Evolutionary conservation across 2,797 vertebrate genomes (phyloP), one percentile per base, ranked within the genome.

Genomic region (Synanceia verrucosa): DNA sequence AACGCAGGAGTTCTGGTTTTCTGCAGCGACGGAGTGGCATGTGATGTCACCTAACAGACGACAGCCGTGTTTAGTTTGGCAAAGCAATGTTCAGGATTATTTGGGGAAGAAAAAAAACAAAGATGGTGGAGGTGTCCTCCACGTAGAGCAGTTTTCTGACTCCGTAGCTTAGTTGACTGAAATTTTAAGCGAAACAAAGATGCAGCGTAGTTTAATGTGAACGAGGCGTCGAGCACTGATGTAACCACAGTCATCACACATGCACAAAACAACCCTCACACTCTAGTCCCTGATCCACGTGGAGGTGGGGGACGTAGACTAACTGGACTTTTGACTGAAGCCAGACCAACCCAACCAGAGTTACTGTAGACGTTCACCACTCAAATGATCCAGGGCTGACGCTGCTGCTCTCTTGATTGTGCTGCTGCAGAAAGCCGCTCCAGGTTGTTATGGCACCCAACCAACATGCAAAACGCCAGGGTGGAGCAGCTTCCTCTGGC

Each of bases 271-370:
- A 18, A 48, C 13, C 56, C 73, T 28, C 65, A 57, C 64, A 46
- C 46, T 28, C 67, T 18, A 41, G 41, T 21, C 24, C 60, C 34
- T 1, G 5, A 43, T 51, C 59, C 47, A 26, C 48, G 3, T n/a
- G n/a, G n/a, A n/a, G n/a, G n/a, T n/a, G 7, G 48, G 4, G 69
- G 65, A 55, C 2, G 23, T 19, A 70, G 48, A 66, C 69, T 52
- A 56, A 71, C 46, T 73, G 70, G 59, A 86, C 78, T 73, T n/a
- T 57, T 23, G 77, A 82, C 76, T 70, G 70, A 82, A 85, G 72
- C 80, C 56, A 28, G 68, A 68, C 63, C 58, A 28, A 61, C 51
- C 57, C 66, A 31, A 36, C 51, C 48, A 78, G 58, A 82, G 73
- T 66, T 76, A 33, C 66, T 84, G 84, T 69, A 74, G 67, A 57